phyloP scores from a whole-genome alignment of 1,140 invertebrate genomes.

The Bombus difficillimus region DNA sequence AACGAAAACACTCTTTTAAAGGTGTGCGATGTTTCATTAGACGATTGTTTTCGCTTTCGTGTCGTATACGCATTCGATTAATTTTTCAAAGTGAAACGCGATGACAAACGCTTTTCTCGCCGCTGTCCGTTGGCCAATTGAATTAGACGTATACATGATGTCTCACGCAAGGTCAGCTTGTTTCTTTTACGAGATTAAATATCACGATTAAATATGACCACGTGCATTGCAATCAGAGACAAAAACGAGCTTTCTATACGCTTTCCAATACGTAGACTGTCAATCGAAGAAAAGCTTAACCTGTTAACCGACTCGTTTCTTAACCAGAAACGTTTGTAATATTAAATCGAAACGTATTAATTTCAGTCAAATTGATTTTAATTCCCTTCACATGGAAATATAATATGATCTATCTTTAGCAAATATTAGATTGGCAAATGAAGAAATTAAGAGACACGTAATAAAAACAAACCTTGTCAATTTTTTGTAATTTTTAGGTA shows the following conservation, averaged over 20 bases:
- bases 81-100: background rate
- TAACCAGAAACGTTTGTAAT: background rate
- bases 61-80: background rate
- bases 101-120: background rate
- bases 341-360: background rate
- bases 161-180: conserved; percentile 25
- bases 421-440: no score
- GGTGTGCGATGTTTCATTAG: background rate
- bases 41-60: background rate
- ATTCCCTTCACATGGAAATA: no score
- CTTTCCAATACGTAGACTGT: background rate
- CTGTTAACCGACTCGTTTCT: background rate
- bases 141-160: background rate
- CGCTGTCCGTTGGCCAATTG: conserved; percentile 3
- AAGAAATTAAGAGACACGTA: no score
- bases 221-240: conserved; percentile 35
- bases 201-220: conserved; percentile 1
- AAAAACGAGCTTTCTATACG: background rate
- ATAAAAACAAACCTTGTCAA: no score
- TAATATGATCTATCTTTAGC: no score
- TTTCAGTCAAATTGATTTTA: background rate
- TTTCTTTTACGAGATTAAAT: background rate
- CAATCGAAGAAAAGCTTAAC: conserved; percentile 1
- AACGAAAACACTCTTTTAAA: background rate
- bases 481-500: no score